These are phyloP conservation scores for Ennomos quercinarius DNA, from an alignment of 2,888 invertebrate species.

Conservation along the genomic window DNA sequence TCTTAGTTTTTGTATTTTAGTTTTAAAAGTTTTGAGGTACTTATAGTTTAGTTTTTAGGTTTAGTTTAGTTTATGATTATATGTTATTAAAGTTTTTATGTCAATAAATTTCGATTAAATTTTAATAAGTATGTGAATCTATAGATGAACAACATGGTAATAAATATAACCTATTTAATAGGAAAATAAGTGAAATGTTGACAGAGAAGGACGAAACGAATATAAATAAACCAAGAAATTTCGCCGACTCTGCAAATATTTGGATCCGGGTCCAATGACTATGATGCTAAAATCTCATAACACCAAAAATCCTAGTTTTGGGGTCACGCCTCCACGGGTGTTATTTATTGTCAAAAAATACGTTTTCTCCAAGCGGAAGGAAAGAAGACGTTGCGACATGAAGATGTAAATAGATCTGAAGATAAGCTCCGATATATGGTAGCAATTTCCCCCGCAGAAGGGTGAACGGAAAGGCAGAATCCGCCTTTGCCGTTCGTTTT, in stretches of 20 bases:
- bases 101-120: too few relatives aligned
- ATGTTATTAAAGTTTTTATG: too few relatives aligned
- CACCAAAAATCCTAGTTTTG: slow-evolving; percentile 47
- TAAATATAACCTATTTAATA: too few relatives aligned
- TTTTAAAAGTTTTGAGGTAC: too few relatives aligned
- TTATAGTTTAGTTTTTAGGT: too few relatives aligned
- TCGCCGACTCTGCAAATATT: slow-evolving; percentile 12
- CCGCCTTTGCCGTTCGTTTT: slow-evolving; percentile 62
- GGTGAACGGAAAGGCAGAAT: slow-evolving; percentile 70
- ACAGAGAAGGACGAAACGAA: too few relatives aligned
- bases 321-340: slow-evolving; percentile 23
- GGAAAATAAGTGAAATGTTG: too few relatives aligned
- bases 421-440: slow-evolving; percentile 78
- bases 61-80: too few relatives aligned
- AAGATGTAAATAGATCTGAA: slow-evolving; percentile 74
- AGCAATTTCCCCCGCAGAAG: slow-evolving; percentile 74
- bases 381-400: slow-evolving; percentile 57
- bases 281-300: slow-evolving; percentile 11
- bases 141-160: too few relatives aligned
- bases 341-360: slow-evolving; percentile 30
- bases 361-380: slow-evolving; percentile 44
- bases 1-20: too few relatives aligned
- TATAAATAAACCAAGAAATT: background rate
- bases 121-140: too few relatives aligned
- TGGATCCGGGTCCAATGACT: slow-evolving; percentile 2